phyloP scores from a whole-genome alignment of 2,888 invertebrate genomes.

The Tholera decimalis region DNA sequence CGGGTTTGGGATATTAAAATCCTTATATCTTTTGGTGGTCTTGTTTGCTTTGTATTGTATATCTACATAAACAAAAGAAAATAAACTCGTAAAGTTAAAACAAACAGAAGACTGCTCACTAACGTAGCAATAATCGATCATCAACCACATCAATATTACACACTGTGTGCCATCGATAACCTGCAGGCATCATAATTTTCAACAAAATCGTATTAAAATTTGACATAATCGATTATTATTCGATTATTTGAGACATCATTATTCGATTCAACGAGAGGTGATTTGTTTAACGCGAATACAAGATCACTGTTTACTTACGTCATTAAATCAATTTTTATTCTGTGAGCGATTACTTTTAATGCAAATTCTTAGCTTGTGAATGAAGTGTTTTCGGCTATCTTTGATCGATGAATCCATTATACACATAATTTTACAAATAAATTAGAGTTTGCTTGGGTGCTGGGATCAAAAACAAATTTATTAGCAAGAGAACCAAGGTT shows the following conservation, averaged over 20 bases:
- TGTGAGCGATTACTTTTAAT: conserved; percentile 70
- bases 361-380: conserved; percentile 29
- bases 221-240: conserved; percentile 76
- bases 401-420: conserved; percentile 10
- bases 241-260: conserved; percentile 70
- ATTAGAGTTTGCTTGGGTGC: no score
- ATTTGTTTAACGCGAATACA: conserved; percentile 72
- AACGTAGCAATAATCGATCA: conserved; percentile 56
- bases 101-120: conserved; percentile 47
- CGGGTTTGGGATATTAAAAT: neutral
- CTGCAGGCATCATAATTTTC: conserved; percentile 61
- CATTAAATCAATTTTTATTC: conserved; percentile 74
- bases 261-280: conserved; percentile 72
- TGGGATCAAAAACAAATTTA: no score
- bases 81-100: conserved; percentile 35
- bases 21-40: neutral
- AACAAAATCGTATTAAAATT: conserved; percentile 74
- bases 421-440: neutral
- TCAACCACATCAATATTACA: conserved; percentile 61
- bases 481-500: no score
- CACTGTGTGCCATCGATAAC: conserved; percentile 48
- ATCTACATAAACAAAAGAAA: conserved; percentile 9
- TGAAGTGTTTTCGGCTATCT: conserved; percentile 28
- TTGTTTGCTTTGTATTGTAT: neutral
- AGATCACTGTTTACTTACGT: conserved; percentile 76